phyloP scores from a whole-genome alignment of 2,888 invertebrate species.

The Lithophane ornitopus region DNA sequence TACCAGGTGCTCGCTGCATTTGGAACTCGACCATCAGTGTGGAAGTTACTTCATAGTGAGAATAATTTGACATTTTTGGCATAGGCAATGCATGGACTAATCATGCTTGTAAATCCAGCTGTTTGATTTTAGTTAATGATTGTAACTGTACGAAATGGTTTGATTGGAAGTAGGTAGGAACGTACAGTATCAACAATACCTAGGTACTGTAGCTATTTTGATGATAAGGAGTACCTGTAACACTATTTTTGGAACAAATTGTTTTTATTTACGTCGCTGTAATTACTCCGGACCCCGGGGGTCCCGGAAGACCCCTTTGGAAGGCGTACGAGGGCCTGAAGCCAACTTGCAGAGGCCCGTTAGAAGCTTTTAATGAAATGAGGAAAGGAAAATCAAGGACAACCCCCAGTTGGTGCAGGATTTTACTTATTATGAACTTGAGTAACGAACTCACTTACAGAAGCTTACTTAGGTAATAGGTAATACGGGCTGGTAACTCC shows the following conservation, averaged over 20 bases:
- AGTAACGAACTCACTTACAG: not conserved
- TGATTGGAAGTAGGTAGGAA: not conserved
- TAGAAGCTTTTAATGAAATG: no score
- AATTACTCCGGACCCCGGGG: no score
- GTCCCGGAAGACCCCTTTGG: no score
- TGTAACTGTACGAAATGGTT: not conserved
- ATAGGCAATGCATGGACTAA: not conserved
- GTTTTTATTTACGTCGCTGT: no score
- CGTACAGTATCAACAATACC: not conserved
- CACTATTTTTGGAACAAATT: no score
- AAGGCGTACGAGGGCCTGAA: no score
- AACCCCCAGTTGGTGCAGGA: no score
- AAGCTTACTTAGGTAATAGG: not conserved
- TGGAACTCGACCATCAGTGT: conserved; percentile 17
- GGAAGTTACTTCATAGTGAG: conserved; percentile 8
- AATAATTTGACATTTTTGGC: conserved; percentile 12
- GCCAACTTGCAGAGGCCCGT: no score
- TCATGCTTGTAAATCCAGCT: not conserved
- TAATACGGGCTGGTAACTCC: no score
- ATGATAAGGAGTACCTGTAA: not conserved
- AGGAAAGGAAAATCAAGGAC: no score
- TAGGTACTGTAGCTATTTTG: not conserved
- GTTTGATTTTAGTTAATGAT: not conserved
- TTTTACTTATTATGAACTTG: not conserved
- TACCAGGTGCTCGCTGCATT: conserved; percentile 50